Conservation (phyloP, 2,113 vertebrate genomes). For the Saguinus midas region DNA sequence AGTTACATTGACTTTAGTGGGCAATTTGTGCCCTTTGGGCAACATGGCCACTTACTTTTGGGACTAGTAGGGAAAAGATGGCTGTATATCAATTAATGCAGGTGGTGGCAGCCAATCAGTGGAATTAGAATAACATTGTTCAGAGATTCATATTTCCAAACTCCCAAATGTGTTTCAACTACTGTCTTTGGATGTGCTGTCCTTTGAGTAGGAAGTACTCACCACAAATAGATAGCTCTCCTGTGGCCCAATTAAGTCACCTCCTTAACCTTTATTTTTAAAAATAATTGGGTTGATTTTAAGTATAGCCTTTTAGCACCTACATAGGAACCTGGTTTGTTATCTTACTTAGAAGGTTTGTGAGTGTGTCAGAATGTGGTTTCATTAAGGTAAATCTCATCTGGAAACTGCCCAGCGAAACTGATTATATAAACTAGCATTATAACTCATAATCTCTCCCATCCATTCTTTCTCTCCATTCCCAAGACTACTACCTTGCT, state of each 20-base stretch:
- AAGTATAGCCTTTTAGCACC: not conserved
- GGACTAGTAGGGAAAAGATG: not conserved
- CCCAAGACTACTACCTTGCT: not conserved
- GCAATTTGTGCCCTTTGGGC: slow-evolving; percentile 54
- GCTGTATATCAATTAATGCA: slow-evolving; percentile 45
- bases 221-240: not conserved
- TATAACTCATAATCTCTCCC: not conserved
- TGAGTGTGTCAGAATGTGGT: not conserved
- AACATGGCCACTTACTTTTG: not conserved
- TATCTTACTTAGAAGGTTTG: not conserved
- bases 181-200: slow-evolving; percentile 16
- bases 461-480: not conserved
- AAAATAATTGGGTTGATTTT: not conserved
- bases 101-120: slow-evolving; percentile 64
- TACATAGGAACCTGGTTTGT: not conserved
- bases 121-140: slow-evolving; percentile 67
- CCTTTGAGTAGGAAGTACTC: not conserved
- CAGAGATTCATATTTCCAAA: slow-evolving; percentile 57
- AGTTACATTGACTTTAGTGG: slow-evolving; percentile 56
- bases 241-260: not conserved
- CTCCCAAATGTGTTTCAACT: slow-evolving; percentile 35
- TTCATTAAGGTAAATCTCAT: not conserved
- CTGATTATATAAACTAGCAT: not conserved
- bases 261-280: not conserved
- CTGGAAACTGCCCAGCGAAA: not conserved